Evolutionary conservation across 2,888 invertebrate species (phyloP), one percentile per base, ranked within the genome.

Genomic region (Tridacna crocea): DNA sequence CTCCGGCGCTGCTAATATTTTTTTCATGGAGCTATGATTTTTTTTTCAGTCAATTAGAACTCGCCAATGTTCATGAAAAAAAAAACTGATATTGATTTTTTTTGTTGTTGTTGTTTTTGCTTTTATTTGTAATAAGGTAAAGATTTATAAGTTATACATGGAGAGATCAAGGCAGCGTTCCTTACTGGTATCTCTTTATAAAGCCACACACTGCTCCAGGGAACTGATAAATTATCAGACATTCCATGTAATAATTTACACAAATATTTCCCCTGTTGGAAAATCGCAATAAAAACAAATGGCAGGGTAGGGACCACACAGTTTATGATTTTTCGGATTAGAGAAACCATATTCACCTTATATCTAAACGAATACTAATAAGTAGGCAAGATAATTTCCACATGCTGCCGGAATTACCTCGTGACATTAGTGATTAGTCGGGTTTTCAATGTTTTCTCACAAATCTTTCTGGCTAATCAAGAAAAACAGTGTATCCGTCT

Each of bases 381-480:
- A 84, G 81, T 81, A 77, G 80, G 68, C 68, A 58, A 61, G 80
- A 84, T 84, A 79, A 70, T 70, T 84, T 81, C 81, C 84, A 84
- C 68, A 77, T 81, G 84, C 77, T 76, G 27, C 36, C 68, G 68
- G 75, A 75, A 84, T 84, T 79, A 81, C 73, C 84, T 65, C 48
- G 75, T 70, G 77, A 84, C 80, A 84, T 70, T 27, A 78, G 55
- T 79, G 70, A 82, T 82, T 79, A 77, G 74, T 51, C 51, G 46
- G 58, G 51, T 63, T 63, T 73, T 66, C 72, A 65, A 74, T 81
- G 81, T 78, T 81, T 79, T 84, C 83, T 74, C 76, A 79, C 78
- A 65, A 24, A 79, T 77, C 68, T 79, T 80, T 68, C 68, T 36
- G 77, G 79, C 63, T 77, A 81, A 81, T 81, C 77, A 79, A 76